Conservation (phyloP, 2,888 invertebrate genomes). For the Exocentrus adspersus region DNA sequence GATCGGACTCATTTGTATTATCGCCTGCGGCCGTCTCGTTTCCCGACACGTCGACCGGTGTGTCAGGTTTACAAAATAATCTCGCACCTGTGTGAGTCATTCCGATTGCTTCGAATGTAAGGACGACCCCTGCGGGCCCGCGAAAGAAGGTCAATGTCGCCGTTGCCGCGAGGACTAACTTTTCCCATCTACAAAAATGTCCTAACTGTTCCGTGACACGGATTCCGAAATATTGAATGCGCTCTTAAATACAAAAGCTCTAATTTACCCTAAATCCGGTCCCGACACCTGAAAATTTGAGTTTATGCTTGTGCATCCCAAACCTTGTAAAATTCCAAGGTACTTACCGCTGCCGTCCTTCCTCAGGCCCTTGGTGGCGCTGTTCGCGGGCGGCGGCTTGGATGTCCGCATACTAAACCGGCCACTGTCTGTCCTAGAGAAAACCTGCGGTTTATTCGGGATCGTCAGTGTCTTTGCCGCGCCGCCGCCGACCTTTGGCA, state of each 20-base stretch:
- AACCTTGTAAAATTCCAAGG: too few species aligned
- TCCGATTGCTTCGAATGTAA: neutral
- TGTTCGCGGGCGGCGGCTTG: constrained; percentile 60
- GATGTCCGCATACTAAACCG: constrained; percentile 71
- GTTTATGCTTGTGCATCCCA: neutral
- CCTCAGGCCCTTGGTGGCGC: constrained; percentile 51
- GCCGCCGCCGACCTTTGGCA: constrained; percentile 63
- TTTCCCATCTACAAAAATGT: too few species aligned
- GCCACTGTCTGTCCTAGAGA: constrained; percentile 72
- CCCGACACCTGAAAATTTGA: neutral
- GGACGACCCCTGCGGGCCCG: neutral
- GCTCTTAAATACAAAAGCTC: neutral
- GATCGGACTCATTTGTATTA: neutral
- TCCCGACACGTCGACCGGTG: neutral
- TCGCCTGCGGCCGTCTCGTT: neutral
- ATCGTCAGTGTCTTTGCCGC: constrained; percentile 61
- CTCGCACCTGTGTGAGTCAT: neutral
- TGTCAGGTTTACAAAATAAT: neutral
- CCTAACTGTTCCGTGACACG: too few species aligned
- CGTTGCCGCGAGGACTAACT: too few species aligned
- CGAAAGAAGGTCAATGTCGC: constrained; percentile 24
- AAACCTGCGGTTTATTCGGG: constrained; percentile 57
- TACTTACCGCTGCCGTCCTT: constrained; percentile 49
- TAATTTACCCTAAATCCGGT: neutral
- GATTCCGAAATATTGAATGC: too few species aligned